These are phyloP conservation scores for Sialia sialis DNA, from an alignment of 2,113 vertebrate species.

Conservation along the genomic window DNA sequence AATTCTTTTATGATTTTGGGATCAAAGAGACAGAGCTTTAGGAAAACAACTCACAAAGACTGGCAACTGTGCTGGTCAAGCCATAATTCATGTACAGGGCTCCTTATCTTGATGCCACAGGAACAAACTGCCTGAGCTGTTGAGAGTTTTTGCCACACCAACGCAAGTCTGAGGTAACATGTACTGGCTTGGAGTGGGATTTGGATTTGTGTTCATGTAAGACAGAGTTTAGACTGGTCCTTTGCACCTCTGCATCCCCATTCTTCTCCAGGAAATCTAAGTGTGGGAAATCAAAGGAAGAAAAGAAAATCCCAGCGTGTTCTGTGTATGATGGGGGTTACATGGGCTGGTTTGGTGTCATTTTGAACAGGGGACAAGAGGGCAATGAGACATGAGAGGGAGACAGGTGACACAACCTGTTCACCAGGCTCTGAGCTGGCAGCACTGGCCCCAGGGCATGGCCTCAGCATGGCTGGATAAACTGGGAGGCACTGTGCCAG, in stretches of 20 bases:
- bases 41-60: background rate
- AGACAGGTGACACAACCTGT: conserved; percentile 5
- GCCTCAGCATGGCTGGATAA: background rate
- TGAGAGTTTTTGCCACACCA: background rate
- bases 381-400: background rate
- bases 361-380: background rate
- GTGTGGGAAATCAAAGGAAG: background rate
- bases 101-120: background rate
- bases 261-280: background rate
- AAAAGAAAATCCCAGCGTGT: accelerated
- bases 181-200: background rate
- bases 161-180: background rate
- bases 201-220: background rate
- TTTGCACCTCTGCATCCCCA: background rate
- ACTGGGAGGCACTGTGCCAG: background rate
- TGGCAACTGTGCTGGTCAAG: background rate
- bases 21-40: background rate
- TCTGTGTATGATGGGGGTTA: background rate
- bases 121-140: background rate
- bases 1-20: background rate
- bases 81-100: background rate
- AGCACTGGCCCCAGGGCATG: background rate
- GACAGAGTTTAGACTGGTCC: background rate
- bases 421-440: background rate
- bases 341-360: background rate